Conservation (phyloP, 2,888 invertebrate species). For the Drosophila pseudotalamancana region DNA sequence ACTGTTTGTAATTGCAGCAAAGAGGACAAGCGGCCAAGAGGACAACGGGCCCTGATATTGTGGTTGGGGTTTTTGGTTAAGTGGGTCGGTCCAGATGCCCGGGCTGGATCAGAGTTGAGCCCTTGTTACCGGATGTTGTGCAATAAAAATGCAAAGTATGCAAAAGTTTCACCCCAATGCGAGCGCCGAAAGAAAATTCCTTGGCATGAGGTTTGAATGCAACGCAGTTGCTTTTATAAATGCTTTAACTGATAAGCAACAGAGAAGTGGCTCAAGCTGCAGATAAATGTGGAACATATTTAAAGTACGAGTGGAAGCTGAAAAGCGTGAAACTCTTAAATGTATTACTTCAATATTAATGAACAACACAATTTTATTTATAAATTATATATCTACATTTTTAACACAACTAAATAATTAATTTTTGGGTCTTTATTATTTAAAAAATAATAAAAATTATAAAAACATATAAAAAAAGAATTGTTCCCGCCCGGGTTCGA, state of each 20-base stretch:
- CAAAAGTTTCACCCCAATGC: conserved; percentile 58
- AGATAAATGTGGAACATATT: neutral
- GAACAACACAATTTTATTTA: too few relatives aligned
- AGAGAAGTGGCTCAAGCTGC: neutral
- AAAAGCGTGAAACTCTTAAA: too few relatives aligned
- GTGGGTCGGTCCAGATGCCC: conserved; percentile 9
- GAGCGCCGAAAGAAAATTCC: conserved; percentile 14
- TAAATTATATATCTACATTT: too few relatives aligned
- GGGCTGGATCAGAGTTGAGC: conserved; percentile 61
- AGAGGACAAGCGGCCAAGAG: conserved; percentile 39
- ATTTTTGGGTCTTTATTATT: too few relatives aligned
- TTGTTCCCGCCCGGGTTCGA: conserved; percentile 84
- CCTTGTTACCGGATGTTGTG: conserved; percentile 77
- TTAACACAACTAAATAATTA: too few relatives aligned
- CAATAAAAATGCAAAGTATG: conserved; percentile 76
- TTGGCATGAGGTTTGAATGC: conserved; percentile 2
- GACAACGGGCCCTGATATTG: conserved; percentile 46
- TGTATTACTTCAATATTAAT: too few relatives aligned
- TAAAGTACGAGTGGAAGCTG: too few relatives aligned
- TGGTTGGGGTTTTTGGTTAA: conserved; percentile 43
- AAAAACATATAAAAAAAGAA: too few relatives aligned
- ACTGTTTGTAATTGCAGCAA: conserved; percentile 73
- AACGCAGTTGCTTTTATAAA: neutral
- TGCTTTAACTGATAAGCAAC: conserved; percentile 12
- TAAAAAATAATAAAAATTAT: too few relatives aligned